These are phyloP conservation scores for Tachysurus vachellii DNA, from an alignment of 2,113 vertebrate species.

Conservation along the genomic window DNA sequence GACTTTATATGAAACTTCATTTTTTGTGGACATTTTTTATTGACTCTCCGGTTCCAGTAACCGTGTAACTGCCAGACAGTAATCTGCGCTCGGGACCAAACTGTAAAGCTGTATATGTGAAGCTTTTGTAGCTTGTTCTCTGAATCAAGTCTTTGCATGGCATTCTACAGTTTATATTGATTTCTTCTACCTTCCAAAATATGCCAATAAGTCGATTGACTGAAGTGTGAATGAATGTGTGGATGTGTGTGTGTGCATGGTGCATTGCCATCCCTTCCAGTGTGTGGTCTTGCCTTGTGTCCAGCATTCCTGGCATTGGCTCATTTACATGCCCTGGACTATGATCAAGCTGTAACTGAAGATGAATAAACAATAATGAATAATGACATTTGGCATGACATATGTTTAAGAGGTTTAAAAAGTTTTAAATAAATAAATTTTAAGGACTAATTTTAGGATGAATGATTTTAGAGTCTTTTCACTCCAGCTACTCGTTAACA, in stretches of 20 bases:
- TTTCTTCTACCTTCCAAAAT: neutral
- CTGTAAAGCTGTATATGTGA: neutral
- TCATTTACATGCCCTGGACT: neutral
- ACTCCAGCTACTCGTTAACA: constrained; percentile 4
- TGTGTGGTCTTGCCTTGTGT: neutral
- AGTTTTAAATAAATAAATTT: neutral
- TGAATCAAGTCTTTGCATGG: neutral
- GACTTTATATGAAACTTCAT: neutral
- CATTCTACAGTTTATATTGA: neutral
- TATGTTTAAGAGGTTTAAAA: neutral
- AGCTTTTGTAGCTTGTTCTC: neutral
- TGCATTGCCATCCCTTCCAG: neutral
- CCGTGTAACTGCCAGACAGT: neutral
- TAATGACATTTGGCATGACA: neutral
- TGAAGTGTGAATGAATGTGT: neutral
- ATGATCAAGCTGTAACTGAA: neutral
- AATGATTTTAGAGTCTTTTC: neutral
- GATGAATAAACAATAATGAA: neutral
- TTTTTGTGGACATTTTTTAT: neutral
- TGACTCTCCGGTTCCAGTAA: neutral
- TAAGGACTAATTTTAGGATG: neutral
- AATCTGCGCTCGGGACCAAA: too few species aligned
- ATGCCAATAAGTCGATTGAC: neutral
- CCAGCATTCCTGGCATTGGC: neutral
- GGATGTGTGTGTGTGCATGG: neutral